Conservation (phyloP, 2,888 invertebrate species). For the Nasonovia ribisnigri region DNA sequence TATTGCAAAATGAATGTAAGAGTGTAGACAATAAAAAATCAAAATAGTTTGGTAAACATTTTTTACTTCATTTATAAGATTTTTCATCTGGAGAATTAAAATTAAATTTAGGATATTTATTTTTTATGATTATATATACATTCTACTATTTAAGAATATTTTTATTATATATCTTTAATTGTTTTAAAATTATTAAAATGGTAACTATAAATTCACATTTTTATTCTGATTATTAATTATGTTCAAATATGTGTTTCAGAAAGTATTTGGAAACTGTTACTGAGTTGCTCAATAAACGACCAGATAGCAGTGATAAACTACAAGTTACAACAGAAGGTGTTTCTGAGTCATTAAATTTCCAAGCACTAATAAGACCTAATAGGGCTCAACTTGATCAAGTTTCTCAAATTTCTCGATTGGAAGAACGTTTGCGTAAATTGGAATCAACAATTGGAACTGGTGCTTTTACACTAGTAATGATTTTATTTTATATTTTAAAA, state of each 20-base stretch:
- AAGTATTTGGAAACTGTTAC: slow-evolving; percentile 49
- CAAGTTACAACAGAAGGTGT: background rate
- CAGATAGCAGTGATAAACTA: slow-evolving; percentile 33
- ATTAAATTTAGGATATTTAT: background rate
- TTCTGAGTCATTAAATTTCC: slow-evolving; percentile 55
- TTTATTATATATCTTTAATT: background rate
- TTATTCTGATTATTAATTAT: background rate
- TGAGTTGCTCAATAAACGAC: slow-evolving; percentile 50
- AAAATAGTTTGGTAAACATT: background rate
- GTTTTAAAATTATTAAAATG: background rate
- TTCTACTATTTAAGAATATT: background rate
- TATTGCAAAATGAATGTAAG: background rate
- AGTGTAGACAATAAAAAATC: background rate
- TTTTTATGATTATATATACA: background rate
- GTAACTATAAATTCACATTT: background rate
- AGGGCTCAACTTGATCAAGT: slow-evolving; percentile 80
- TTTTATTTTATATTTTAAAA: background rate
- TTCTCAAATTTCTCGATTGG: slow-evolving; percentile 85
- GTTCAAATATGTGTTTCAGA: background rate
- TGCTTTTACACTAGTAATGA: slow-evolving; percentile 80
- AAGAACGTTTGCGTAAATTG: slow-evolving; percentile 85
- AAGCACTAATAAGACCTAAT: slow-evolving; percentile 72
- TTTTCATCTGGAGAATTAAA: background rate
- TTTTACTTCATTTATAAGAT: background rate
- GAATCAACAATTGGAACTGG: slow-evolving; percentile 88